Evolutionary conservation across 2,888 invertebrate species (phyloP), one percentile per base, ranked within the genome.

Genomic region (Hermodice carunculata): DNA sequence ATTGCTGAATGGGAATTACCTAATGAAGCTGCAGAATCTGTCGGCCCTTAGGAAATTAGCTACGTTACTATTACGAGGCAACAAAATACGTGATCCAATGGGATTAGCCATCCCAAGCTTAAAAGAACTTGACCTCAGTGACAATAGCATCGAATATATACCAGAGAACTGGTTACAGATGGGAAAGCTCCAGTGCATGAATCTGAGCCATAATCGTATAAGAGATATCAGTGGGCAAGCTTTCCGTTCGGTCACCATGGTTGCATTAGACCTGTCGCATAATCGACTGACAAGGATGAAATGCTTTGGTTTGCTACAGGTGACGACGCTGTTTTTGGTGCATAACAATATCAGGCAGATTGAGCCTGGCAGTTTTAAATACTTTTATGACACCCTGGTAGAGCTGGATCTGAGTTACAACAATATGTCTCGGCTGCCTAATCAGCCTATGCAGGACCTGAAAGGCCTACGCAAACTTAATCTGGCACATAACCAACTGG

Each of bases 391-490:
- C 19, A 61, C 52, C 14, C 58, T 72, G 31, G 59, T 58, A 32
- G 62, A 65, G 17, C 58, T 72, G 4, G 72, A 72, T 49, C 51
- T 72, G 51, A 68, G 70, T 40, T 66, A 48, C 53, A 72, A 72
- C 58, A 34, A 63, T 14, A 60, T 72, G 48, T 57, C 64, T 1
- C 40, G 28, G 6, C 43, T 60, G 11, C 60, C 60, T 3, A 60
- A 60, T 28, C 52, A 52, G 43, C 37, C 51, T n/a, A 52, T 31
- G 51, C 43, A 37, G 8, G 48, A 48, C 40, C 52, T 60, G 43
- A 24, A 37, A 19, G 60, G 51, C 14, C 43, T 60, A 6, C 60
- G 52, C 29, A 37, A 44, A 26, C 24, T 60, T 42, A 60, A 52
- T 37, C 32, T 60, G 19, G 49, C 60, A 2, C 60, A 51, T 40